Base-by-base conservation (phyloP, 2,113 vertebrate genomes). In the Apodemus sylvaticus region DNA sequence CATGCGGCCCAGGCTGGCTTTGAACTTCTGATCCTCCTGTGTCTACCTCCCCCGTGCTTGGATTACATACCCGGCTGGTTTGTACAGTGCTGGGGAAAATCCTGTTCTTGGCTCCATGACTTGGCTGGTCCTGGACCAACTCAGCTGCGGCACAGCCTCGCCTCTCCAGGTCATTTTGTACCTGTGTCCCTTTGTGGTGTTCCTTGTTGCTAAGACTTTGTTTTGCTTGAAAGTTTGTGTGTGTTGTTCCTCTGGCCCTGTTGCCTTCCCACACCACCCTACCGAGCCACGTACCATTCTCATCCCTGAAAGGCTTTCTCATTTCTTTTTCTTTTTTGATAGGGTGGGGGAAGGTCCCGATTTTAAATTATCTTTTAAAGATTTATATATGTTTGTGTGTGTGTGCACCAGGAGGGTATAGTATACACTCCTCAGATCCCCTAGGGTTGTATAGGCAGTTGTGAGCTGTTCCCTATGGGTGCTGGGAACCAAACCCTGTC, bases 231-330 rank as follows among this genome's bases (percentile, higher is more conserved):
- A 76, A 95, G 53, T 51, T 48, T 78, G 22, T 9, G 22, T 24
- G 0, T 5, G 0, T 74, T 62, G 29, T 51, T 20, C 4, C 42
- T 5, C 31, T 22, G 34, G 3, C 42, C 34, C 60, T 22, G 8
- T 2, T n/a, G 7, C 39, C 17, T 22, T 8, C 39, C 34, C 10
- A 4, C 1, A 2, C 12, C n/a, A 2, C 10, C 9, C 29, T 7
- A 3, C 20, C 22, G n/a, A 89, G 26, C n/a, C 87, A 34, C 1
- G 22, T 14, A 36, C 6, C 34, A 51, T 68, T 58, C 53, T 26
- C 17, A 7, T 39, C 24, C 51, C n/a, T 39, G 68, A 58, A 74
- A 39, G 71, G 7, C 39, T 73, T 73, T 73, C 66, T 34, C 5
- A 5, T 66, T 73, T 85, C 31, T 60, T 74, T 73, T 42, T 42